Base-by-base conservation (phyloP, 2,113 vertebrate genomes). In the Clarias magur region DNA sequence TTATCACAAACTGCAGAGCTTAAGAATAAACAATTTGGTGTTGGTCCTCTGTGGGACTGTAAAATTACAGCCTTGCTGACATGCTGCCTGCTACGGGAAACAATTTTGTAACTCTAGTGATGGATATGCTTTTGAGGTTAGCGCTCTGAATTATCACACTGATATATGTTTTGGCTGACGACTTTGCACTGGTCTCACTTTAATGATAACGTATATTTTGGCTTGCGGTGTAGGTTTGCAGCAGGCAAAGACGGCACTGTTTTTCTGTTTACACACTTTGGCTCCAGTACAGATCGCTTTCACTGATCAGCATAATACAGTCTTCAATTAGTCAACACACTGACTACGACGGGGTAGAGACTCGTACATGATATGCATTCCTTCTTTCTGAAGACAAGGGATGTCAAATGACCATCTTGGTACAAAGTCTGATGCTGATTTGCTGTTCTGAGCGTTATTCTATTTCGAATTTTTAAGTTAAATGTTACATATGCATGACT, bases 1-100 rank as follows among this genome's bases (percentile, higher is more conserved):
- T 91, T 92, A 92, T 92, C 90, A 93, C 87, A 93, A 92, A 93
- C 90, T 89, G 89, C 88, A 85, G 91, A 92, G 92, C 48, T 87
- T 89, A 86, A 89, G 65, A 86, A 91, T 92, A 87, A 90, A 93
- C 92, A 87, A 60, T 53, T 91, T 91, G 91, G 88, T 82, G 90
- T 91, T 92, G 89, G 91, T 92, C 88, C 89, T 80, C 89, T 88
- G 85, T 86, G 92, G 75, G 42, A 25, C 76, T 59, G 48, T 59
- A 76, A 86, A 75, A 89, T 86, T 56, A 84, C 27, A 84, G 38
- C 23, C 54, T 86, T 75, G 73, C 85, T 80, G 75, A 62, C 67
- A 62, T 38, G 42, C 62, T 83, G 62, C 48, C 60, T 67, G n/a
- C n/a, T 85, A 80, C 13, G 48, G 48, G 60, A 63, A 86, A 57